phyloP scores from a whole-genome alignment of 2,113 vertebrate genomes.

The Crotophaga sulcirostris region DNA sequence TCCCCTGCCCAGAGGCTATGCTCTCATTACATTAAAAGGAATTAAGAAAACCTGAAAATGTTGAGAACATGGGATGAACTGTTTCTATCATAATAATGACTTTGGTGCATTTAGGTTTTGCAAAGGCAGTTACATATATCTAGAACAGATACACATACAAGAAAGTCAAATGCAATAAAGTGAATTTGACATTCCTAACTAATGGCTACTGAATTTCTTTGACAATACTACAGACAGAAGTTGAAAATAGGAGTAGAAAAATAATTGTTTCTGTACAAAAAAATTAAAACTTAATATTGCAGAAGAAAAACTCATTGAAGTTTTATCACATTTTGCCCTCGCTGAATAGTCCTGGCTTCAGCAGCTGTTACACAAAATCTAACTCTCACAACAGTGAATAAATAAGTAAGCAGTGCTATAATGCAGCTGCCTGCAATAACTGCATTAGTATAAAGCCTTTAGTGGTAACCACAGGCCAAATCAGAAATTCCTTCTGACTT shows the following conservation, averaged over 20 bases:
- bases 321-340: slow-evolving; percentile 74
- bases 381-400: slow-evolving; percentile 76
- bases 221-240: not conserved
- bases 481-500: slow-evolving; percentile 45
- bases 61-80: not conserved
- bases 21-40: not conserved
- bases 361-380: slow-evolving; percentile 75
- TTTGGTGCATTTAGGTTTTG: not conserved
- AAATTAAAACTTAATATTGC: slow-evolving; percentile 73
- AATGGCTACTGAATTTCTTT: slow-evolving; percentile 1
- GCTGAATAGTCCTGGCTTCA: slow-evolving; percentile 70
- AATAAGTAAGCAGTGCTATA: slow-evolving; percentile 65
- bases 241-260: slow-evolving; percentile 50
- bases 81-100: not conserved
- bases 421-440: slow-evolving; percentile 73
- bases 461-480: slow-evolving; percentile 43
- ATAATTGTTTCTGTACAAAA: slow-evolving; percentile 54
- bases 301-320: slow-evolving; percentile 67
- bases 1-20: not conserved
- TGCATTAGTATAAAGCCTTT: slow-evolving; percentile 67
- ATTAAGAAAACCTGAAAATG: not conserved
- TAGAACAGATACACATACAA: not conserved
- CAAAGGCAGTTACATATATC: not conserved
- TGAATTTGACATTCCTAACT: not conserved
- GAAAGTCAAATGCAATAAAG: not conserved